Conservation (phyloP, 1,140 invertebrate species). For the Harlomillsia oculata region DNA sequence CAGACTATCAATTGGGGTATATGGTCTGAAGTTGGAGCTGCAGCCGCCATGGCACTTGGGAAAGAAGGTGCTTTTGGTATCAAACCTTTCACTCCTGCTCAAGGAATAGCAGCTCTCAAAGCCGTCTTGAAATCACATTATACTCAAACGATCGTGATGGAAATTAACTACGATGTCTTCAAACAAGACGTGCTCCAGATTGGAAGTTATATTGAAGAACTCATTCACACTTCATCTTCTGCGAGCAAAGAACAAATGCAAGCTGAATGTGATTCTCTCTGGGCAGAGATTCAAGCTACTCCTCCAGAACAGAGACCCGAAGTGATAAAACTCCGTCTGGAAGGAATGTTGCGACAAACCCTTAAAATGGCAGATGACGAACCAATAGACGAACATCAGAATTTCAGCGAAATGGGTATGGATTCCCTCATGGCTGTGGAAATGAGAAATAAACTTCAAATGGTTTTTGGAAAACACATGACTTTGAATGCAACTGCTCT, state of each 20-base stretch:
- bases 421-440: constrained; percentile 13
- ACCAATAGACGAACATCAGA: constrained; percentile 1
- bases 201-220: background rate
- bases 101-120: background rate
- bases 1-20: constrained; percentile 8
- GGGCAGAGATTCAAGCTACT: constrained; percentile 1
- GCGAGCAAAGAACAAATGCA: background rate
- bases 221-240: background rate
- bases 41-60: background rate
- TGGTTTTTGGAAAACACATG: background rate
- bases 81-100: background rate
- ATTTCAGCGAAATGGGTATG: constrained; percentile 7
- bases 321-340: background rate
- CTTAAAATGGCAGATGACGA: background rate
- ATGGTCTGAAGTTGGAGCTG: constrained; percentile 12
- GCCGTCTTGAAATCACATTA: background rate
- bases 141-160: constrained; percentile 1
- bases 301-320: background rate
- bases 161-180: background rate
- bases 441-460: constrained; percentile 9
- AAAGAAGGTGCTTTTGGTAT: constrained; percentile 4
- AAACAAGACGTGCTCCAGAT: background rate
- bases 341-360: background rate
- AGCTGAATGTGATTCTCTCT: constrained; percentile 1
- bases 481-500: constrained; percentile 3